phyloP scores from a whole-genome alignment of 1,140 invertebrate genomes.

The Papilio glaucus region DNA sequence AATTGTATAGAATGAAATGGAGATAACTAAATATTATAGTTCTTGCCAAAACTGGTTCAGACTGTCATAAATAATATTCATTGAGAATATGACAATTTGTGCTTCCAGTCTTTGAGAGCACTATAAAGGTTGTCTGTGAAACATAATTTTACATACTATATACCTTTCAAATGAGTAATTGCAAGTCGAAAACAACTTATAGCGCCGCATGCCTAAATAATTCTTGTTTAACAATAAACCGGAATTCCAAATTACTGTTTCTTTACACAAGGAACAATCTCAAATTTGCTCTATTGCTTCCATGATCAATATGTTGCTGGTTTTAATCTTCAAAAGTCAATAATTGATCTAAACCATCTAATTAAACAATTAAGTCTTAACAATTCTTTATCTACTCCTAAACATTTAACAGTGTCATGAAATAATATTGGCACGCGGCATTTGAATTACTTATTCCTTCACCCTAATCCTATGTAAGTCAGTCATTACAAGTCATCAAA shows the following conservation, averaged over 20 bases:
- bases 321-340: not conserved
- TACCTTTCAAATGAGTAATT: slow-evolving; percentile 34
- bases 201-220: slow-evolving; percentile 55
- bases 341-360: slow-evolving; percentile 4
- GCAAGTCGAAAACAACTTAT: slow-evolving; percentile 35
- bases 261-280: slow-evolving; percentile 37
- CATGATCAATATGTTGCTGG: slow-evolving; percentile 34
- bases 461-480: slow-evolving; percentile 63
- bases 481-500: slow-evolving; percentile 64
- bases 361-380: slow-evolving; percentile 9
- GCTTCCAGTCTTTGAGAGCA: slow-evolving; percentile 7
- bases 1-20: slow-evolving; percentile 35
- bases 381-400: slow-evolving; percentile 5
- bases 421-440: slow-evolving; percentile 66
- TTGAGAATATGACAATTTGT: slow-evolving; percentile 17
- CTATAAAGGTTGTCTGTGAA: slow-evolving; percentile 10
- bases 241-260: slow-evolving; percentile 30
- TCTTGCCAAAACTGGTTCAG: slow-evolving; percentile 16
- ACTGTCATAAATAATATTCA: slow-evolving; percentile 24
- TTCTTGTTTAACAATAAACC: slow-evolving; percentile 41
- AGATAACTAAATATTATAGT: slow-evolving; percentile 17
- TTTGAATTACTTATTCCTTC: slow-evolving; percentile 52
- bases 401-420: slow-evolving; percentile 40
- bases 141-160: slow-evolving; percentile 36
- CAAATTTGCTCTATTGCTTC: slow-evolving; percentile 50